Evolutionary conservation across 2,797 vertebrate genomes (phyloP).

Genomic region (Austrolebias charrua): DNA sequence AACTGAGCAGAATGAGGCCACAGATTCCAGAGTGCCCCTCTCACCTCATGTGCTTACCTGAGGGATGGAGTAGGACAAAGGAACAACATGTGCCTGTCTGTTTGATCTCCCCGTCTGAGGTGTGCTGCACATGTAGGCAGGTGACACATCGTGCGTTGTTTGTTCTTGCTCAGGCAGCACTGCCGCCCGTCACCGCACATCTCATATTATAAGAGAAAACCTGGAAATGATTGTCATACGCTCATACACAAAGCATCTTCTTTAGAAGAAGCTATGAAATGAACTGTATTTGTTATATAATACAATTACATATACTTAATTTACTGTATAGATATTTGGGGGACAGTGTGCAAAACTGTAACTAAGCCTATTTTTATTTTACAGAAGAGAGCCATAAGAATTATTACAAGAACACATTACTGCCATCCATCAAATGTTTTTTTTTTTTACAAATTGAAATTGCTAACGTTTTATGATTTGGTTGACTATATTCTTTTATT

Average conservation of each 20-base stretch:
- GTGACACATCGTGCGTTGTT: slow-evolving; percentile 56
- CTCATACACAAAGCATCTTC: slow-evolving; percentile 20
- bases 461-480: too few relatives aligned
- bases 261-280: slow-evolving; percentile 54
- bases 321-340: too few relatives aligned
- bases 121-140: slow-evolving; percentile 49
- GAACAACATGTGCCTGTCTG: slow-evolving; percentile 60
- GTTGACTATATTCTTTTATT: too few relatives aligned
- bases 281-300: too few relatives aligned
- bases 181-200: slow-evolving; percentile 32
- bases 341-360: too few relatives aligned
- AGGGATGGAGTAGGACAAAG: slow-evolving; percentile 59
- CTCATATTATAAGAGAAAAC: slow-evolving; percentile 37
- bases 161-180: slow-evolving; percentile 40
- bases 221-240: slow-evolving; percentile 34
- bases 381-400: too few relatives aligned
- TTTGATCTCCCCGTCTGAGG: slow-evolving; percentile 57
- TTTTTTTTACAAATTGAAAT: too few relatives aligned
- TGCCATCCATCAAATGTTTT: too few relatives aligned
- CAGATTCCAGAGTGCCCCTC: slow-evolving; percentile 43
- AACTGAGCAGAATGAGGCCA: slow-evolving; percentile 64
- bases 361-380: too few relatives aligned
- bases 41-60: slow-evolving; percentile 54
- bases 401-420: too few relatives aligned
- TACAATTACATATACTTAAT: too few relatives aligned